These are phyloP conservation scores for Mustela nigripes DNA, from an alignment of 2,113 vertebrate genomes.

Conservation along the genomic window DNA sequence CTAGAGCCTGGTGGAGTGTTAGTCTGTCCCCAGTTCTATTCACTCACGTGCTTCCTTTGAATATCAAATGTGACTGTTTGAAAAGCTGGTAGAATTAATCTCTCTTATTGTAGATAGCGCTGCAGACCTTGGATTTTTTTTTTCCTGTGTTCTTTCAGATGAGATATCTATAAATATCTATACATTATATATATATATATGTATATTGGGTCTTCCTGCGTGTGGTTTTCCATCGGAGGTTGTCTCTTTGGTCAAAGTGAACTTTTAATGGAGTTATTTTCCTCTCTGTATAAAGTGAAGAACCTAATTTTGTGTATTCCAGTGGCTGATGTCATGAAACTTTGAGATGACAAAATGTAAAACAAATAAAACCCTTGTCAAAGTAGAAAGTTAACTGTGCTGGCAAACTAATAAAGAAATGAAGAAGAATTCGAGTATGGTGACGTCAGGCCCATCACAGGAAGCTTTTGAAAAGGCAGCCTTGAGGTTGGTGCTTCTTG, in stretches of 20 bases:
- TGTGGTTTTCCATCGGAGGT: conserved; percentile 82
- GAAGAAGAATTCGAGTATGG: conserved; percentile 81
- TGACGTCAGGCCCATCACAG: not conserved
- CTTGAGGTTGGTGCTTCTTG: not conserved
- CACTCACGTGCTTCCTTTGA: conserved; percentile 82
- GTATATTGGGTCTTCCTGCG: conserved; percentile 77
- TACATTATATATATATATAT: conserved; percentile 82
- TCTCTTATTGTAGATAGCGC: conserved; percentile 85
- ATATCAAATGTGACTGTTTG: conserved; percentile 82
- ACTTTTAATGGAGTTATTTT: conserved; percentile 79
- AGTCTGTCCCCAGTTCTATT: conserved; percentile 67
- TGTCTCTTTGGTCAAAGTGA: conserved; percentile 78
- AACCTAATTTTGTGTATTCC: conserved; percentile 82
- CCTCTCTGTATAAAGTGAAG: conserved; percentile 76
- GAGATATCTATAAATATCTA: conserved; percentile 88
- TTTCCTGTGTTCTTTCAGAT: conserved; percentile 85
- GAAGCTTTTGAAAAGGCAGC: not conserved
- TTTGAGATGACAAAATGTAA: conserved; percentile 80
- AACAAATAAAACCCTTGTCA: conserved; percentile 81
- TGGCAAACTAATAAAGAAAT: conserved; percentile 89
- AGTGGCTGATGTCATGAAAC: conserved; percentile 79
- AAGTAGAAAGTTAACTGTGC: conserved; percentile 86
- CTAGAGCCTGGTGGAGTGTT: conserved; percentile 56
- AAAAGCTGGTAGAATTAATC: conserved; percentile 84
- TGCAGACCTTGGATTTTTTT: conserved; percentile 72